These are phyloP conservation scores for Apostichopus japonicus DNA, from an alignment of 35 echinoderm and acorn worm species.

Conservation along the genomic window DNA sequence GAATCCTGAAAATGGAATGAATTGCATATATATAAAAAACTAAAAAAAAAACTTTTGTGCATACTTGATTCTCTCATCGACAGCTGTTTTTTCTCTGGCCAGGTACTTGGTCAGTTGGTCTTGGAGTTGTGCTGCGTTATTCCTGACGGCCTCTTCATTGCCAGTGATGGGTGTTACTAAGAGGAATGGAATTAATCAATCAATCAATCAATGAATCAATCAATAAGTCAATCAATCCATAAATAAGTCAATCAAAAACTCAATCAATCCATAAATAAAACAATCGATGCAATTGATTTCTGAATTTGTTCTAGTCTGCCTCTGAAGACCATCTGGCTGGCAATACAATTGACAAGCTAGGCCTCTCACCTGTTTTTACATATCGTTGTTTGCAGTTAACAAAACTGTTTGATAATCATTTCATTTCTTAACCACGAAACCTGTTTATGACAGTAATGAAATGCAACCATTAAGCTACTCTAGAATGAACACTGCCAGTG, in stretches of 20 bases:
- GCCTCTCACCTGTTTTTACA: no score
- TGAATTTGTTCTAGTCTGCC: no score
- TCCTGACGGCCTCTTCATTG: slow-evolving; percentile 78
- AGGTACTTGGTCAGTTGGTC: slow-evolving; percentile 82
- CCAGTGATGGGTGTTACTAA: slow-evolving; percentile 85
- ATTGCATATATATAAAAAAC: no score
- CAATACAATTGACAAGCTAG: no score
- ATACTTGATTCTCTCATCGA: slow-evolving; percentile 94
- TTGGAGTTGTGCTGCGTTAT: slow-evolving; percentile 74
- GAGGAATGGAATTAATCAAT: not conserved
- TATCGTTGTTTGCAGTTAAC: no score
- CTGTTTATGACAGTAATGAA: no score
- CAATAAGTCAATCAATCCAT: not conserved
- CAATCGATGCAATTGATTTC: not conserved
- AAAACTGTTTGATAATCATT: no score
- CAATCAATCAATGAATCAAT: not conserved
- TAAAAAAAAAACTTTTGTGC: not conserved
- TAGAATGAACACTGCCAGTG: no score
- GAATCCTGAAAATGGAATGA: no score
- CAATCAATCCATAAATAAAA: not conserved
- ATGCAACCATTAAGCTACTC: no score
- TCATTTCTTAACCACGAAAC: no score
- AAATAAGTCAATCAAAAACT: not conserved
- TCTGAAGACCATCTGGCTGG: not conserved
- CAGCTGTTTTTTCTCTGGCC: slow-evolving; percentile 68